Base-by-base conservation (phyloP, 1,140 invertebrate genomes). In the Octopus bimaculoides region DNA sequence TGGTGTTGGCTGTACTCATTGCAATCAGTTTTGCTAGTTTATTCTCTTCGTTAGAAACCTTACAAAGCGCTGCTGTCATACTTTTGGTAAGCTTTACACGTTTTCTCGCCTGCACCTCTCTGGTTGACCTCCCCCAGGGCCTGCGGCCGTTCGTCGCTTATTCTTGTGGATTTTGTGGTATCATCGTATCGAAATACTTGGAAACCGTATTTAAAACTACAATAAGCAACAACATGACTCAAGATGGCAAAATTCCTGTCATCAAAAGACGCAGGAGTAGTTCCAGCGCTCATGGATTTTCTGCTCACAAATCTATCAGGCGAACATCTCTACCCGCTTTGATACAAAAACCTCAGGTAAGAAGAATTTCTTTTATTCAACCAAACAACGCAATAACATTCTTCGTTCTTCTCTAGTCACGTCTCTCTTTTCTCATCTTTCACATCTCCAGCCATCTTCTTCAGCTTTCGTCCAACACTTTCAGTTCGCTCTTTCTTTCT, bases 271-370 rank as follows among this genome's bases (percentile, higher is more conserved):
- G 89, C 41, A 83, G 89, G n/a, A 90, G 89, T 0, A 89, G 87
- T 82, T 85, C 88, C 5, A 86, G 82, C 61, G 82, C 85, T 8
- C 86, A 89, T 81, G 82, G 84, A 53, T 89, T 88, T 78, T 82
- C 86, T 52, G 83, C 86, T 66, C 84, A 86, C 78, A 84, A 87
- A 54, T 84, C 85, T n/a, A 82, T 83, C 0, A 82, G 89, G 73
- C 82, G 89, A 52, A 90, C 89, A 17, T 90, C 89, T 14, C 83
- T 90, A 77, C 89, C 89, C 54, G 89, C 89, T 9, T 83, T 90
- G 69, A 89, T 89, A 76, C 88, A 89, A 82, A 90, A 89, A 82
- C 86, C 84, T 81, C 88, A 88, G 88, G 88, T 89, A 82, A 84
- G 86, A 81, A 52, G 55, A 17, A 12, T n/a, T 52, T 0, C 41